Percentiles rank a stretch among this genome's conserved stretches.
These are phyloP conservation scores for Asbolus verrucosus DNA, from an alignment of 1,140 invertebrate species.

Conservation along the genomic window DNA sequence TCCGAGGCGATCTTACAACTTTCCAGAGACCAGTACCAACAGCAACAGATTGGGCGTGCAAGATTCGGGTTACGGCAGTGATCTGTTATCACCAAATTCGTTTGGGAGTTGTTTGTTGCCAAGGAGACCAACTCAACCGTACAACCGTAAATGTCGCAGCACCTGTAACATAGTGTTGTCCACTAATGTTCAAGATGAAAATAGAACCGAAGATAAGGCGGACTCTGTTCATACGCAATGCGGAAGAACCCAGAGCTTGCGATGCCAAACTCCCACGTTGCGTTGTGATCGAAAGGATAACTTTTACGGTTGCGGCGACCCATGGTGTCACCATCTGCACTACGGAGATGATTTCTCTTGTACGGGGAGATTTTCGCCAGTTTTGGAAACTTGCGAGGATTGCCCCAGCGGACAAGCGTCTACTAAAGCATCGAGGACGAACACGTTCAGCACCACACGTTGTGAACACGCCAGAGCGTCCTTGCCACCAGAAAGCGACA, in stretches of 20 bases:
- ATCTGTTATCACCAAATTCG: conserved; percentile 64
- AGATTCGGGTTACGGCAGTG: conserved; percentile 69
- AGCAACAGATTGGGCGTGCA: conserved; percentile 53
- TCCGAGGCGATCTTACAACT: conserved; percentile 53
- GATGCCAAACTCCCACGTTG: conserved; percentile 60
- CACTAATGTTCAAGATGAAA: conserved; percentile 57
- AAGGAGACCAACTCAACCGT: conserved; percentile 62
- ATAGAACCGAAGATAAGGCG: conserved; percentile 36
- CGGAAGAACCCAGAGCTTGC: conserved; percentile 61
- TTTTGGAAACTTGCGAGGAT: conserved; percentile 65
- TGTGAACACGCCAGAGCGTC: conserved; percentile 43
- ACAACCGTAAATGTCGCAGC: conserved; percentile 70
- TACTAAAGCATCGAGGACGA: too few species aligned
- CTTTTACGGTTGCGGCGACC: conserved; percentile 62
- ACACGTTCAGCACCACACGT: conserved; percentile 21
- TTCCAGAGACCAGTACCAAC: conserved; percentile 45
- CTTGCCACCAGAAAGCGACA: conserved; percentile 52
- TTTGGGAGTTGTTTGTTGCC: conserved; percentile 60
- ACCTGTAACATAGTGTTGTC: conserved; percentile 77
- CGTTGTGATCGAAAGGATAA: conserved; percentile 51
- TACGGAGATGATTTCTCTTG: conserved; percentile 58
- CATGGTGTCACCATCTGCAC: conserved; percentile 63
- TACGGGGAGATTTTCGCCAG: conserved; percentile 61
- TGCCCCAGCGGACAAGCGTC: conserved; percentile 27
- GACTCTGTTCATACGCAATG: conserved; percentile 49